Evolutionary conservation across 2,797 vertebrate genomes (phyloP).

Genomic region (Salmo trutta): DNA sequence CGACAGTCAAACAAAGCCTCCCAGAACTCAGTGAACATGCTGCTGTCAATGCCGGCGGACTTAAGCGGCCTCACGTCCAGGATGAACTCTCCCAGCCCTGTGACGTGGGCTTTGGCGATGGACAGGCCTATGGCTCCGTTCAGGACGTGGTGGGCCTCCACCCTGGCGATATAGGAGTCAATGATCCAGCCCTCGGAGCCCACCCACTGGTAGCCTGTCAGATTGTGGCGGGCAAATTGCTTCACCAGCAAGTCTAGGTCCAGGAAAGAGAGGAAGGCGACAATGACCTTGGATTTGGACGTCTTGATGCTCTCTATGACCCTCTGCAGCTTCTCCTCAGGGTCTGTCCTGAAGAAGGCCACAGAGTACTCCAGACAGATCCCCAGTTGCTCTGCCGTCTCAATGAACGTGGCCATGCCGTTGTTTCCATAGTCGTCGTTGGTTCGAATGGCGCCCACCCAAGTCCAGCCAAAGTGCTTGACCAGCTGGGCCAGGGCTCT

Average conservation of each 20-base stretch:
- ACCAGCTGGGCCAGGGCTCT: conserved; percentile 70
- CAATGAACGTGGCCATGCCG: conserved; percentile 65
- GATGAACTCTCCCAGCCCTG: conserved; percentile 66
- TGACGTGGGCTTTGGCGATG: conserved; percentile 67
- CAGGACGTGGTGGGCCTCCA: conserved; percentile 61
- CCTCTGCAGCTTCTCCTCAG: conserved; percentile 54
- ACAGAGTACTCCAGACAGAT: conserved; percentile 72
- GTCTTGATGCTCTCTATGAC: conserved; percentile 58
- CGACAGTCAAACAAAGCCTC: conserved; percentile 68
- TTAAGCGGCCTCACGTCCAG: conserved; percentile 61
- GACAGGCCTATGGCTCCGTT: conserved; percentile 72
- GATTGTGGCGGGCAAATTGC: conserved; percentile 55
- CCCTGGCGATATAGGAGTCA: conserved; percentile 60
- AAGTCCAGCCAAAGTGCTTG: conserved; percentile 77
- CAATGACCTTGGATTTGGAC: conserved; percentile 64
- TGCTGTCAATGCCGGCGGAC: conserved; percentile 41
- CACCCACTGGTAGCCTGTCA: conserved; percentile 74
- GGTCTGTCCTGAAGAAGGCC: conserved; percentile 64
- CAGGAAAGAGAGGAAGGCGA: conserved; percentile 55
- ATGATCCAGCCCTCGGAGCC: conserved; percentile 73
- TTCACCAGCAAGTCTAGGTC: conserved; percentile 54
- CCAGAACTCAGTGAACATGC: conserved; percentile 67
- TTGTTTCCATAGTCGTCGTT: conserved; percentile 78
- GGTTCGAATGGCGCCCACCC: conserved; percentile 76
- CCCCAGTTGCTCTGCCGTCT: conserved; percentile 54